Base-by-base conservation (phyloP, 2,113 vertebrate species). In the Amblyopsis rosae region DNA sequence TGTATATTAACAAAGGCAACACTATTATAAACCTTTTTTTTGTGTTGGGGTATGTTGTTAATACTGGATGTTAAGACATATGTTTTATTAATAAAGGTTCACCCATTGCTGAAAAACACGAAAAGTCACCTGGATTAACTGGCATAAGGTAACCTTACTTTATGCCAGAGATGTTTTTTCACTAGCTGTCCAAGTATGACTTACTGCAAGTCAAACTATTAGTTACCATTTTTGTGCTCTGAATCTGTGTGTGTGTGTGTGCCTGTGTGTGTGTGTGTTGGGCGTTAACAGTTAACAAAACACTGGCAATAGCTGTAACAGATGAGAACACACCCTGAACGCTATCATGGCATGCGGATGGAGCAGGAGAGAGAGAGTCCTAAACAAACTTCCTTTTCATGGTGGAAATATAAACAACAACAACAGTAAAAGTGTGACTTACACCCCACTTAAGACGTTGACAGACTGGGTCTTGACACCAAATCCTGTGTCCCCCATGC, bases 391-490 rank as follows among this genome's bases (percentile, higher is more conserved):
- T 60, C 46, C n/a, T 17, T 48, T 48, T 56, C 2, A 19, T 8
- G 54, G 19, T 19, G 9, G 4, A 56, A 3, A 46, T 47, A 3
- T 7, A 10, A 16, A 9, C 26, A 26, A 26, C 26, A 17, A 12
- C 46, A 9, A 59, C 46, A 45, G n/a, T 12, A 9, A 9, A 47
- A 46, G 5, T 55, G 67, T 54, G 26, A 96, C 98, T 96, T 93
- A 99, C 98, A 96, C 93, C 84, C 97, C 97, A 80, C 91, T 92
- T 16, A 93, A 80, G 9, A 99, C 93, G 2, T 94, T 82, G 77
- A 94, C 86, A 1, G 98, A 99, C 79, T 95, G 94, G 16, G 95
- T 96, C 87, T 93, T 96, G 64, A 82, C 62, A 1, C 95, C 92
- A 1, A 94, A 95, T 65, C 92, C 91, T 0, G 94, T 91, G n/a